A percentile compares a stretch with the other conserved stretches of the same genome.
Evolutionary conservation across 2,888 invertebrate species (phyloP).

Genomic region (Sphinx pinastri): DNA sequence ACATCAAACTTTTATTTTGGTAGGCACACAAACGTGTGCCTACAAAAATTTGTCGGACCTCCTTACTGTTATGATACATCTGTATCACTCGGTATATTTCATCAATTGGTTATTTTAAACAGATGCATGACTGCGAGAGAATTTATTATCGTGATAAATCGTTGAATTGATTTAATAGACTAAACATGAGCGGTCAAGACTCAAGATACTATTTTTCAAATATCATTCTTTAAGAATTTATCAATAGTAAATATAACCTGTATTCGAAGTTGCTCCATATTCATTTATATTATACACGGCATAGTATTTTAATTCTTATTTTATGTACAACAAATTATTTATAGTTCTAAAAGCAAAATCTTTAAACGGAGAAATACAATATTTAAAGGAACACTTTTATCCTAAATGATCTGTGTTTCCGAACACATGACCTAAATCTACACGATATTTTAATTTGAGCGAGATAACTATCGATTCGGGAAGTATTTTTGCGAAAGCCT

Average conservation of each 20-base stretch:
- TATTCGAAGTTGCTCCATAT: background rate
- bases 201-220: slow-evolving; percentile 5
- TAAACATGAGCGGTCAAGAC: background rate
- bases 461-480: too few relatives aligned
- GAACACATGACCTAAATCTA: too few relatives aligned
- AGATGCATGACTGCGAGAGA: slow-evolving; percentile 7
- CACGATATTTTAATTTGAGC: too few relatives aligned
- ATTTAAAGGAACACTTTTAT: too few relatives aligned
- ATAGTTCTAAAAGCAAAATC: background rate
- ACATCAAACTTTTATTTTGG: too few relatives aligned
- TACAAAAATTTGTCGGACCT: too few relatives aligned
- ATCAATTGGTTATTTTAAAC: slow-evolving; percentile 18
- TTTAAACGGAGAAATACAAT: background rate
- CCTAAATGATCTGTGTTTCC: too few relatives aligned
- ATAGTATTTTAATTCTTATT: background rate
- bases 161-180: background rate
- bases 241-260: background rate
- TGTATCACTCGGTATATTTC: slow-evolving; percentile 35
- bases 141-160: background rate
- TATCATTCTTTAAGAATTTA: background rate
- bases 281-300: background rate
- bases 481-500: too few relatives aligned
- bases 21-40: too few relatives aligned
- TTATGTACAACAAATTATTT: background rate
- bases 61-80: slow-evolving; percentile 33